Evolutionary conservation across 2,888 invertebrate genomes (phyloP).

Genomic region (Scelioninae gen. 2): DNA sequence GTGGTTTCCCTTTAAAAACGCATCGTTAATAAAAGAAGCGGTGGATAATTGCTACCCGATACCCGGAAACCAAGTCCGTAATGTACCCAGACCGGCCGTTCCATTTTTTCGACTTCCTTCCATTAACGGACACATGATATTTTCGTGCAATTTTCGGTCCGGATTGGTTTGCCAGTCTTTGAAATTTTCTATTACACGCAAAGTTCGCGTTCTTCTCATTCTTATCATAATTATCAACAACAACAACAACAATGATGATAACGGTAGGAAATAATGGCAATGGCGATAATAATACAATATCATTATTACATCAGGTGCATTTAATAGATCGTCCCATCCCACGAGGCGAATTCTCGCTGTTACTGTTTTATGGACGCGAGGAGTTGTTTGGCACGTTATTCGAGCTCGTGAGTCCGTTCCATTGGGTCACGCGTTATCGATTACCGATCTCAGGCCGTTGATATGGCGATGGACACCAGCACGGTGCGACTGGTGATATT

Average conservation of each 20-base stretch:
- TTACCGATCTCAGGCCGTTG: slow-evolving; percentile 19
- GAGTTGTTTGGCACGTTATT: slow-evolving; percentile 47
- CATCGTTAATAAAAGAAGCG: slow-evolving; percentile 40
- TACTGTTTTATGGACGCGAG: slow-evolving; percentile 30
- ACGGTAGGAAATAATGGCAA: slow-evolving; percentile 22
- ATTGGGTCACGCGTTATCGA: slow-evolving; percentile 48
- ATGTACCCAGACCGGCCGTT: slow-evolving; percentile 33
- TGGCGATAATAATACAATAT: slow-evolving; percentile 42
- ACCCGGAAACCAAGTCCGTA: slow-evolving; percentile 44
- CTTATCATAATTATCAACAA: slow-evolving; percentile 39
- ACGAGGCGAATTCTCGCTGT: slow-evolving; percentile 28
- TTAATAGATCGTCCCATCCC: slow-evolving; percentile 34
- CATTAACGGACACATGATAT: slow-evolving; percentile 57
- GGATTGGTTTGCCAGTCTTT: slow-evolving; percentile 29
- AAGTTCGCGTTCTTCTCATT: slow-evolving; percentile 17
- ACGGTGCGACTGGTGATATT: slow-evolving; percentile 77
- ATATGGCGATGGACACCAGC: slow-evolving; percentile 72
- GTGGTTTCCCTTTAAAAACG: slow-evolving; percentile 44
- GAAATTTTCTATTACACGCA: slow-evolving; percentile 34
- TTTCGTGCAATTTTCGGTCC: slow-evolving; percentile 26
- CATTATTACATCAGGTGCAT: slow-evolving; percentile 46
- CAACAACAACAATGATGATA: slow-evolving; percentile 19
- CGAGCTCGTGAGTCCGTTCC: slow-evolving; percentile 27
- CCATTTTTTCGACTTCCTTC: slow-evolving; percentile 27
- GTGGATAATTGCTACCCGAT: slow-evolving; percentile 49